Conservation (phyloP, 2,797 vertebrate species). For the Takifugu ocellatus region DNA sequence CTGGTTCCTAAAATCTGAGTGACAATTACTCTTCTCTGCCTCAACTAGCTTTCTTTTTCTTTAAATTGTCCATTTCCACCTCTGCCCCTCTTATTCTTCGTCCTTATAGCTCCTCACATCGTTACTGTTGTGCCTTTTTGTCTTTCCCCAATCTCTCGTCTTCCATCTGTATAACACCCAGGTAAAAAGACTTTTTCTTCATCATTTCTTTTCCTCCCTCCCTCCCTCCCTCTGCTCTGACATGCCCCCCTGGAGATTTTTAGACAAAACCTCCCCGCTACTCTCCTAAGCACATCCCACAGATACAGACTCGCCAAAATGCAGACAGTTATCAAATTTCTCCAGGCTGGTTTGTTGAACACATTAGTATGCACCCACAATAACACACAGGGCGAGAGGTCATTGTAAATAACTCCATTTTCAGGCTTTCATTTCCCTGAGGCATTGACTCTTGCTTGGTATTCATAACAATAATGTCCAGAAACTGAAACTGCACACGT, state of each 20-base stretch:
- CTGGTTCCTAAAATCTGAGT: slow-evolving; percentile 19
- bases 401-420: slow-evolving; percentile 66
- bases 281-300: slow-evolving; percentile 32
- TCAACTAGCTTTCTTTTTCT: background rate
- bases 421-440: slow-evolving; percentile 62
- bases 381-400: slow-evolving; percentile 56
- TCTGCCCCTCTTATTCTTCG: background rate
- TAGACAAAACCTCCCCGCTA: slow-evolving; percentile 17
- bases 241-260: slow-evolving; percentile 10
- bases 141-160: background rate
- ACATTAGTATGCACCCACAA: slow-evolving; percentile 38
- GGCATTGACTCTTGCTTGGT: slow-evolving; percentile 60
- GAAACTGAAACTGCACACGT: slow-evolving; percentile 40
- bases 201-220: background rate
- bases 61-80: background rate
- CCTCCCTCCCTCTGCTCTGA: slow-evolving; percentile 6
- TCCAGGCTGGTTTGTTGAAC: slow-evolving; percentile 46
- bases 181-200: background rate
- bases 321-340: slow-evolving; percentile 49
- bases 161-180: background rate
- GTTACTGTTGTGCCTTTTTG: background rate
- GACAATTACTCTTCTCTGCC: slow-evolving; percentile 25
- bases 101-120: slow-evolving; percentile 1
- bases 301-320: slow-evolving; percentile 14
- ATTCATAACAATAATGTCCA: slow-evolving; percentile 69